Evolutionary conservation across 2,888 invertebrate species (phyloP), one percentile per base, ranked within the genome.

Genomic region (Punctoribates punctum): DNA sequence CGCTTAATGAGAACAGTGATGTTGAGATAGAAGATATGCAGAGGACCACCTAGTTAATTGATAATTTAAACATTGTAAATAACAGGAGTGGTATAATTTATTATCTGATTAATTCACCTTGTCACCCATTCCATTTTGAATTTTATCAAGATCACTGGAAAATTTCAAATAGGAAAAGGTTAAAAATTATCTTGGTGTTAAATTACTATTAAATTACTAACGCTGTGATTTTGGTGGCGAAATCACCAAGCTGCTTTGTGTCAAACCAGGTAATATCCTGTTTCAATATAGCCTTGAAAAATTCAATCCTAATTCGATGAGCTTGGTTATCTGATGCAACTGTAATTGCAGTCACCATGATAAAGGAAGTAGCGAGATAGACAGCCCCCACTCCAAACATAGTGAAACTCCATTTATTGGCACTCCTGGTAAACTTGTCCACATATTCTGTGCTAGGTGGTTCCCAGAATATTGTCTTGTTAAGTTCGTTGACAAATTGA

Each of bases 1-100:
- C 51, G 9, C 67, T 67, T 23, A 77, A n/a, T 25, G 77, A 77
- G 23, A 89, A 88, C 13, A 91, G 76, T 82, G 91, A 91, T 0
- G 89, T 87, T 0, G 89, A 85, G 79, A 90, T 86, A 82, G 89
- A 76, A 15, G 57, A 27, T 9, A 76, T 76, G 15, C 73, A 73
- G 1, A 76, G 34, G 15, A 62, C 34, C 15, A 76, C 76, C 42
- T 13, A 5, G n/a, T 27, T 23, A 6, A 15, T 13, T 29, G n/a
- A 67, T 23, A 6, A 15, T 29, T 29, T 34, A 34, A 34, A 5
- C 34, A 67, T 13, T 38, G 2, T 25, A 48, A 15, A 48, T 15
- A 15, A 48, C n/a, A 17, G 3, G 8, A 70, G 17, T 42, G 15
- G 11, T 34, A 72, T 42, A 17, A 6, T 72, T 15, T 34, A 42